Percentiles rank a stretch among this genome's conserved stretches.
Evolutionary conservation across 2,113 vertebrate species (phyloP).

Genomic region (human (Homo sapiens)): GRCh38 chr4:84278501-84279000

Average conservation of each 20-base stretch:
- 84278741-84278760: neutral
- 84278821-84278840: neutral
- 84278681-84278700: neutral
- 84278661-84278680: slow-evolving; percentile 4
- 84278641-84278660: neutral
- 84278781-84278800: neutral
- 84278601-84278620: neutral
- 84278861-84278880: neutral
- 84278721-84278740: neutral
- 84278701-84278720: neutral
- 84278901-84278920: neutral
- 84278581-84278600: neutral
- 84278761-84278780: neutral
- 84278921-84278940: neutral
- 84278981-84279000: neutral
- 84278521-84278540: neutral
- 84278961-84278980: neutral
- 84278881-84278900: slow-evolving; percentile 3
- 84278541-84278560: neutral
- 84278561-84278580: neutral
- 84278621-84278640: neutral
- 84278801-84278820: neutral
- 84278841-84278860: neutral
- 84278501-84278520: neutral
- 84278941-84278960: neutral